Evolutionary conservation across 2,888 invertebrate species (phyloP).

Genomic region (Phania funesta): DNA sequence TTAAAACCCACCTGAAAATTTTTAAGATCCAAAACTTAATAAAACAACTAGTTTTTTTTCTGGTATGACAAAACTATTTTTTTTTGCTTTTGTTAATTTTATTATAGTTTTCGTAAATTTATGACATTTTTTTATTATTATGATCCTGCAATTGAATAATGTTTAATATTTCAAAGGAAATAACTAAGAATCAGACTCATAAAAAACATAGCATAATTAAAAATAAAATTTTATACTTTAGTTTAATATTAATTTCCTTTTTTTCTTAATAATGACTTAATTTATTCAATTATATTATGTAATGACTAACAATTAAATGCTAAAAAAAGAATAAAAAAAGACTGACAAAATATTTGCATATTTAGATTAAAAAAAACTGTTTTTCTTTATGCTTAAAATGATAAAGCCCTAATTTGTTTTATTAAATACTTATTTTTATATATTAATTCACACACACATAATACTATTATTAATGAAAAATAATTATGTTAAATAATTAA

Average conservation of each 20-base stretch:
- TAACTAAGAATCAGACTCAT: slow-evolving; percentile 21
- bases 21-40: slow-evolving; percentile 11
- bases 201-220: neutral
- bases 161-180: slow-evolving; percentile 15
- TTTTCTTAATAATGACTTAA: slow-evolving; percentile 9
- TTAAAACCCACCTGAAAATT: neutral
- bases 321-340: slow-evolving; percentile 39
- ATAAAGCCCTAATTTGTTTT: slow-evolving; percentile 46
- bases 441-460: slow-evolving; percentile 62
- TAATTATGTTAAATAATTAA: slow-evolving; percentile 31
- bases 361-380: neutral
- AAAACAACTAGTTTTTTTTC: slow-evolving; percentile 56
- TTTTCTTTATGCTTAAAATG: slow-evolving; percentile 39
- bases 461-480: slow-evolving; percentile 43
- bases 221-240: neutral
- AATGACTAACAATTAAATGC: slow-evolving; percentile 61
- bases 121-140: slow-evolving; percentile 22
- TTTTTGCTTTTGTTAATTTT: slow-evolving; percentile 63
- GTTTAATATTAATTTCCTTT: slow-evolving; percentile 1
- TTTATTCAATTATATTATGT: slow-evolving; percentile 49
- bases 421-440: slow-evolving; percentile 31
- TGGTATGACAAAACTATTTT: slow-evolving; percentile 71
- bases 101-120: slow-evolving; percentile 55
- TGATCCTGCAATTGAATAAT: slow-evolving; percentile 19
- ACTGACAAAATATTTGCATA: neutral